Base-by-base conservation (phyloP, 37 sponge, comb jelly and placozoan species). In the Petrosia ficiformis region DNA sequence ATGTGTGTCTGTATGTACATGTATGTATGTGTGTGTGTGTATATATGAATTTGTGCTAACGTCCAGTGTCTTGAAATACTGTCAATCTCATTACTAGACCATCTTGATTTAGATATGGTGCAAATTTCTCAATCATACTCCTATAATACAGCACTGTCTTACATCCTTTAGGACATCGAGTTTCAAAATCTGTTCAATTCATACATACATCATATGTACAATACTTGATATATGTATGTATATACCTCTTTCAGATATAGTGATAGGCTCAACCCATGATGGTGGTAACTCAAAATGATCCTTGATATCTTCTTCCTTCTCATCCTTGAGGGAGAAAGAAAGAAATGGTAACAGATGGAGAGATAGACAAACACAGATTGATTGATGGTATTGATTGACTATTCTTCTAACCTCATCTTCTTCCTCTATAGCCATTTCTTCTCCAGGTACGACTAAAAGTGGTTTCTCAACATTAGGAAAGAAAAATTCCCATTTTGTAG, bases 401-500 rank as follows among this genome's bases (percentile, higher is more conserved):
- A 26, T 58, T 39, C 34, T 26, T 35, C 60, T 56, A 24, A 4
- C 74, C 4, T 75, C 61, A 19, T 75, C 76, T 26, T 67, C 76
- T 22, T 82, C 76, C n/a, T 80, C 82, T 24, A 78, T 24, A 16
- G 58, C 32, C 3, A 52, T 52, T 14, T 82, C 75, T 59, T 91
- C 88, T 25, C 86, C 95, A 21, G 72, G 87, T 24, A 93, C 93
- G 0, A 92, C 76, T 28, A 92, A 80, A 56, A 94, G 75, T 35
- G 93, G 93, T 57, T 89, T 89, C 19, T 89, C 93, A 60, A 89
- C 82, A 52, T 76, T 81, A 57, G 99, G 95, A 67, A 98, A 95
- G 86, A 98, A 89, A 80, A 71, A 95, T 80, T 98, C 99, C 99
- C 99, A 98, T 63, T 74, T 72, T 39, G 82, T 64, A 30, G 90